Base-by-base conservation (phyloP, 1,140 invertebrate species). In the Nasonia vitripennis region DNA sequence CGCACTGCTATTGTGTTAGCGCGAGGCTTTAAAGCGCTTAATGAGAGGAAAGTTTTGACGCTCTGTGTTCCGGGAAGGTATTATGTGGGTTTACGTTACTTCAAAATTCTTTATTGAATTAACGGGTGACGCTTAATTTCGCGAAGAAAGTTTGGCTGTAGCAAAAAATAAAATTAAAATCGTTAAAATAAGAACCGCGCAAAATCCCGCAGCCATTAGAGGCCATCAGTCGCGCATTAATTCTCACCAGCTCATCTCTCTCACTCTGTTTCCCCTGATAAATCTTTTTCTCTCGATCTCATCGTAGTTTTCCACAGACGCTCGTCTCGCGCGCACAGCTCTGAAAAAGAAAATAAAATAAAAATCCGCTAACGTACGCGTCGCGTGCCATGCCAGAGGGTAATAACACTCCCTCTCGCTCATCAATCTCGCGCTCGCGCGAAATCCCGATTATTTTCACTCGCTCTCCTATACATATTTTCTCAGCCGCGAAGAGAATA, bases 401-500 rank as follows among this genome's bases (percentile, higher is more conserved):
- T 34, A 31, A 34, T 71, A 71, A 71, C 68, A 34, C 11, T 34
- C 70, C n/a, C 27, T 11, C n/a, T 37, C 51, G 12, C 27, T 37
- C 70, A 34, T 73, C 37, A 41, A 45, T 75, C 74, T 75, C 74
- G n/a, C 37, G 20, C 20, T 34, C 17, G 10, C 34, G 41, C 20
- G 74, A 41, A 23, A 37, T 75, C 37, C 17, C 37, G 74, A 75
- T 75, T 37, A 45, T 75, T 75, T 45, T 48, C 74, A 17, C 17
- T 78, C 48, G 3, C 41, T 78, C 48, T 78, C 48, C 23, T 67
- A 78, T 55, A 20, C 6, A 7, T 37, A 51, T n/a, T 81, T 37
- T 41, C 34, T 37, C 81, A 48, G 37, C 71, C 23, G 41, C n/a
- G 83, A 55, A 45, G 83, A 55, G 45, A 48, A 55, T 55, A 55